phyloP scores from a whole-genome alignment of 2,888 invertebrate species.

The Molanna angustata region DNA sequence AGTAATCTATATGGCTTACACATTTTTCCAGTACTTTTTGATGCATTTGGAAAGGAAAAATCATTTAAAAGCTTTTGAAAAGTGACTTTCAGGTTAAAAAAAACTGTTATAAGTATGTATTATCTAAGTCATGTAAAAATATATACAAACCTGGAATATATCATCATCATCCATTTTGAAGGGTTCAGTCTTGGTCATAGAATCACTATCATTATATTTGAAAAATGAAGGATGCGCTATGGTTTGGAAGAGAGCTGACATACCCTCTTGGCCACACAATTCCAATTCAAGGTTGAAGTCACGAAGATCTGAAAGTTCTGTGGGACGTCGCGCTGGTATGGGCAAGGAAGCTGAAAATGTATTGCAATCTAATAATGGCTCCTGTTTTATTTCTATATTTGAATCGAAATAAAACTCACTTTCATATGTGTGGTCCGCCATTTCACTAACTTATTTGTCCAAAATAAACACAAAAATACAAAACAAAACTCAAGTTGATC shows the following conservation, averaged over 20 bases:
- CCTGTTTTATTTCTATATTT: constrained; percentile 62
- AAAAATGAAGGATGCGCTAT: constrained; percentile 42
- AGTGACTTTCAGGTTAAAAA: too few species aligned
- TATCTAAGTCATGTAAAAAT: too few species aligned
- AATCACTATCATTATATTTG: constrained; percentile 47
- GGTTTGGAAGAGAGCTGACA: constrained; percentile 36
- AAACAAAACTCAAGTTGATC: constrained; percentile 17
- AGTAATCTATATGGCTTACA: too few species aligned
- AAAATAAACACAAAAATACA: constrained; percentile 10
- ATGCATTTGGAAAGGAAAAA: too few species aligned
- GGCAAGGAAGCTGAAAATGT: constrained; percentile 61
- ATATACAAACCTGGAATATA: constrained; percentile 72
- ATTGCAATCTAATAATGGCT: constrained; percentile 41
- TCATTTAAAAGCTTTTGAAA: too few species aligned
- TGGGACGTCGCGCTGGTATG: constrained; percentile 57
- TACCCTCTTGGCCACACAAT: constrained; percentile 54
- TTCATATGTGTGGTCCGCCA: constrained; percentile 63
- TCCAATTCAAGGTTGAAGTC: constrained; percentile 59
- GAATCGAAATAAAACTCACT: constrained; percentile 63
- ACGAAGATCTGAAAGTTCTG: constrained; percentile 38
- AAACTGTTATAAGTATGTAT: too few species aligned
- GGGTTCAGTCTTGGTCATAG: constrained; percentile 54
- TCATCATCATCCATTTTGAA: constrained; percentile 86
- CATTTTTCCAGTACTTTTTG: too few species aligned
- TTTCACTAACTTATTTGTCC: constrained; percentile 34